These are phyloP conservation scores for Trissonchulus latispiculum DNA, from an alignment of 2,888 invertebrate genomes.

Conservation along the genomic window DNA sequence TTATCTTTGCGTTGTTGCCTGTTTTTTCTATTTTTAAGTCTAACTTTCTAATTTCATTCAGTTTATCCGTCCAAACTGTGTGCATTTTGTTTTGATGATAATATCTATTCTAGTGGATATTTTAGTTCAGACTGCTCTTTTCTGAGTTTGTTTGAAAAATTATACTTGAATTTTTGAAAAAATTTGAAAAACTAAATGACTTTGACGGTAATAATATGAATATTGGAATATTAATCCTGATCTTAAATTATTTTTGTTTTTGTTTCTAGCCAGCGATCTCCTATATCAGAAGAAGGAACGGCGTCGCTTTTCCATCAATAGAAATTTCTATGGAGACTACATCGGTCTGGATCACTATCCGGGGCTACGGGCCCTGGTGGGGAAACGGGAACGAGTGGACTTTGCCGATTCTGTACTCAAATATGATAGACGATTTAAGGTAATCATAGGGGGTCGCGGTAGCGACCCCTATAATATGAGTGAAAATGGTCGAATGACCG, in stretches of 20 bases:
- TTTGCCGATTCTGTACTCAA: conserved; percentile 58
- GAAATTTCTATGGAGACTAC: conserved; percentile 60
- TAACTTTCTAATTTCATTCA: too few relatives aligned
- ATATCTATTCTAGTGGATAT: too few relatives aligned
- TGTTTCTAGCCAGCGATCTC: conserved; percentile 48
- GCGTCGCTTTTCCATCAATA: conserved; percentile 55
- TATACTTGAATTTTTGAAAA: too few relatives aligned
- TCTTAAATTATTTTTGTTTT: neutral
- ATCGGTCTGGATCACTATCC: conserved; percentile 58
- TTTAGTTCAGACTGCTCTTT: too few relatives aligned
- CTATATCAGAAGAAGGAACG: conserved; percentile 55
- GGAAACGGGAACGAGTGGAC: conserved; percentile 56
- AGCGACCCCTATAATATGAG: too few relatives aligned
- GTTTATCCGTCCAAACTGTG: too few relatives aligned
- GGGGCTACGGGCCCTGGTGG: conserved; percentile 53
- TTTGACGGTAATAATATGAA: neutral
- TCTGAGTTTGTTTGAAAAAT: neutral
- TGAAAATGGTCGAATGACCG: too few relatives aligned
- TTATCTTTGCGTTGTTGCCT: too few relatives aligned
- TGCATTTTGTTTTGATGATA: too few relatives aligned
- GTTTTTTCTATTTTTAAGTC: too few relatives aligned
- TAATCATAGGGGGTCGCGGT: too few relatives aligned
- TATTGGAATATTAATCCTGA: neutral
- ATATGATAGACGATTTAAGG: conserved; percentile 59
- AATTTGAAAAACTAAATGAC: too few relatives aligned